Conservation (phyloP, 2,113 vertebrate species). For the Nibea albiflora region DNA sequence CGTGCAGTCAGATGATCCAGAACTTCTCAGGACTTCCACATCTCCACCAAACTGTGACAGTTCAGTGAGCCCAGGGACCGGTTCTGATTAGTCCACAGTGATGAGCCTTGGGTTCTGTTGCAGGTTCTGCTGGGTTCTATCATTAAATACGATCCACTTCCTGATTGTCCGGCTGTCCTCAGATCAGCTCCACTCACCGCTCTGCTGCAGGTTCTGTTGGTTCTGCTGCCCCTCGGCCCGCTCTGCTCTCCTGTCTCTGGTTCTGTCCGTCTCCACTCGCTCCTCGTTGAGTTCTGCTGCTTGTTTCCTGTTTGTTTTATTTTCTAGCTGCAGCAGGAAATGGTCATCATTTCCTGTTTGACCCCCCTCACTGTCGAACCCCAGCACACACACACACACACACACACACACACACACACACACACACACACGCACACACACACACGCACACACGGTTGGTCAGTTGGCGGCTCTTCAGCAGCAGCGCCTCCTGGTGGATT, state of each 20-base stretch:
- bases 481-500: background rate
- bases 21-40: too few species aligned
- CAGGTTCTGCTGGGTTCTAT: background rate
- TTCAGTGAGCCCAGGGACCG: too few species aligned
- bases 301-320: constrained; percentile 79
- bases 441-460: background rate
- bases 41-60: too few species aligned
- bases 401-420: constrained; percentile 14
- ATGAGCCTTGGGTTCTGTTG: background rate
- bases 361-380: constrained; percentile 2
- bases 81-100: too few species aligned
- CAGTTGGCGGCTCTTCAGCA: too few species aligned
- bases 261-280: background rate
- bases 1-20: too few species aligned
- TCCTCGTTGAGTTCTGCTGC: constrained; percentile 45
- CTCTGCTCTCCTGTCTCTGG: background rate
- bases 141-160: background rate
- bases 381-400: constrained; percentile 21
- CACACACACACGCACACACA: constrained; percentile 21
- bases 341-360: constrained; percentile 75
- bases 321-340: constrained; percentile 75
- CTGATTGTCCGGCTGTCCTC: background rate
- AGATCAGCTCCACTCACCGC: background rate
- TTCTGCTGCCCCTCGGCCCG: background rate
- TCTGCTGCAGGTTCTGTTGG: background rate